phyloP scores from a whole-genome alignment of 2,888 invertebrate species.

The Pherbina coryleti region DNA sequence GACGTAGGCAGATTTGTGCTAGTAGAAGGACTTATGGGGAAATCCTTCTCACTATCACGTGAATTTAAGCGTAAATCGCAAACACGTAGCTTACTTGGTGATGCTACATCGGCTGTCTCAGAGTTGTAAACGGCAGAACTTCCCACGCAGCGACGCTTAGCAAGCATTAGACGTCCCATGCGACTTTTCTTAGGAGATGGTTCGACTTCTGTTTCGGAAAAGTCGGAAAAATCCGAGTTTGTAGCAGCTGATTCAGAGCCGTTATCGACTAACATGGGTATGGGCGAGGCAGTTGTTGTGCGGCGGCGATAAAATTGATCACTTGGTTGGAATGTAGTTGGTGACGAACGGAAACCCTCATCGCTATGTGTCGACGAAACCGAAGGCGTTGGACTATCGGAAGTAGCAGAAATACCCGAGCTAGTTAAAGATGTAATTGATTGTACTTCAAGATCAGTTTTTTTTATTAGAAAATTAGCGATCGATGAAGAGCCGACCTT shows the following conservation, averaged over 20 bases:
- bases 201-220: conserved; percentile 78
- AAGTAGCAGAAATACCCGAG: conserved; percentile 53
- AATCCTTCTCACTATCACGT: conserved; percentile 73
- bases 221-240: conserved; percentile 71
- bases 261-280: conserved; percentile 66
- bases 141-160: conserved; percentile 69
- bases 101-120: conserved; percentile 72
- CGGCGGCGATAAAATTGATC: conserved; percentile 66
- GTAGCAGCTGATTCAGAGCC: conserved; percentile 66
- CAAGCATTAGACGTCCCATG: conserved; percentile 70
- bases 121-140: conserved; percentile 53
- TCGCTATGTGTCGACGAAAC: conserved; percentile 48
- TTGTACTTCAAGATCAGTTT: conserved; percentile 80
- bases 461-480: conserved; percentile 80
- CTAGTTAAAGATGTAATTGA: conserved; percentile 77
- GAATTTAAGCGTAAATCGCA: conserved; percentile 77
- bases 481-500: conserved; percentile 79
- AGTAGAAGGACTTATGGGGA: conserved; percentile 55
- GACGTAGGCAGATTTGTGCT: conserved; percentile 45
- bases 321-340: conserved; percentile 65
- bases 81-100: conserved; percentile 79
- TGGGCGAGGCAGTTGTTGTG: conserved; percentile 64
- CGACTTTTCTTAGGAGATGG: conserved; percentile 81
- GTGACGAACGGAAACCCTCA: conserved; percentile 65
- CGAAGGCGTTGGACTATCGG: conserved; percentile 50